Conservation (phyloP, 2,797 vertebrate genomes). For the Pipistrellus pipistrellus region DNA sequence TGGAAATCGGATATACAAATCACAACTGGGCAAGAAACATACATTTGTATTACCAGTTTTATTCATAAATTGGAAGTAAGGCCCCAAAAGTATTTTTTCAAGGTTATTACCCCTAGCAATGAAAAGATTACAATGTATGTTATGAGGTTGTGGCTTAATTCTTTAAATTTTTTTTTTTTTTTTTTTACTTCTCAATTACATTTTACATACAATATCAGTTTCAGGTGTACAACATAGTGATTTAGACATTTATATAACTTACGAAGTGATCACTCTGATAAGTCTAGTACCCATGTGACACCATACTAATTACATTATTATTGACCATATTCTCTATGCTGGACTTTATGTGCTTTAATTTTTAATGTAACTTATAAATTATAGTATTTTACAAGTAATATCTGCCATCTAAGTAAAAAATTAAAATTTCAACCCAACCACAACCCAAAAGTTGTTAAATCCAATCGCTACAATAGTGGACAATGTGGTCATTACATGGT, state of each 20-base stretch:
- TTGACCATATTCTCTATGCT: background rate
- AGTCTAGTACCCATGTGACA: background rate
- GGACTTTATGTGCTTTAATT: background rate
- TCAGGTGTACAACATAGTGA: background rate
- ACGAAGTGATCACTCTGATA: background rate
- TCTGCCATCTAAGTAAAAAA: conserved; percentile 50
- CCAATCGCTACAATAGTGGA: background rate
- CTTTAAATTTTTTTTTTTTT: background rate
- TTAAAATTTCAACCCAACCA: conserved; percentile 41
- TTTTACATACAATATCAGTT: background rate
- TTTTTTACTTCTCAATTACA: background rate
- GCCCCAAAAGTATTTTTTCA: conserved; percentile 9
- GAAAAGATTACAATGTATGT: background rate
- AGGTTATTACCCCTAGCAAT: conserved; percentile 37
- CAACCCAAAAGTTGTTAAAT: background rate
- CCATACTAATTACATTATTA: background rate
- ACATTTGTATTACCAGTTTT: conserved; percentile 2
- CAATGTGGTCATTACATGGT: background rate
- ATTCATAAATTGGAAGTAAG: conserved; percentile 44
- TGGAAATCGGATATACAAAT: conserved; percentile 25
- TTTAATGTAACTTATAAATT: conserved; percentile 25
- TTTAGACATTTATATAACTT: background rate
- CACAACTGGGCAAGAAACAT: conserved; percentile 24
- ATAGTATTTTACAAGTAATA: conserved; percentile 41
- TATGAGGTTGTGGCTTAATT: conserved; percentile 6